These are phyloP conservation scores for Tenthredo distinguenda DNA, from an alignment of 2,888 invertebrate species.

Conservation along the genomic window DNA sequence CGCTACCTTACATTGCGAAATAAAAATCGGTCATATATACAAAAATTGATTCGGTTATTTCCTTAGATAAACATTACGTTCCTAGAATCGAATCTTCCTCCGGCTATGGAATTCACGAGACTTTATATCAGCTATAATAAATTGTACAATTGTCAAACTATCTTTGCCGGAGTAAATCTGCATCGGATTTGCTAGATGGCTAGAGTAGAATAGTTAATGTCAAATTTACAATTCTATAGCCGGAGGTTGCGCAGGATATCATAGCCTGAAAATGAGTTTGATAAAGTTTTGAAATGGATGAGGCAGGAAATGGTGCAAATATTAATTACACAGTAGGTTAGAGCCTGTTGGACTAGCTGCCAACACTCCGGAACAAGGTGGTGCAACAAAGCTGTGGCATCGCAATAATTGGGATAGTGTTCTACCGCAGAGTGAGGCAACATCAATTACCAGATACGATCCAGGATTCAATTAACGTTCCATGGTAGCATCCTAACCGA, in stretches of 20 bases:
- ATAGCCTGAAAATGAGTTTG: slow-evolving; percentile 1
- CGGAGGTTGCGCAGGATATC: neutral
- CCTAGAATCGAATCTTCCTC: neutral
- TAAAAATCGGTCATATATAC: neutral
- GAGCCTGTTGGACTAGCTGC: slow-evolving; percentile 16
- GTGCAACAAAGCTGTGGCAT: slow-evolving; percentile 37
- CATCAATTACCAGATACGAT: slow-evolving; percentile 44
- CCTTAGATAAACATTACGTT: neutral
- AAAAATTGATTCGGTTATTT: neutral
- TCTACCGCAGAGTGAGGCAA: slow-evolving; percentile 14
- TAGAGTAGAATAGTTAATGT: neutral
- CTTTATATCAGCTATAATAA: neutral
- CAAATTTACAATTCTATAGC: slow-evolving; percentile 8
- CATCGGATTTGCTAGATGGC: neutral
- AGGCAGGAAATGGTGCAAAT: slow-evolving; percentile 11
- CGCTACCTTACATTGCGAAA: no score
- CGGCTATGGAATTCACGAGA: neutral
- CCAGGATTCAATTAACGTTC: slow-evolving; percentile 45
- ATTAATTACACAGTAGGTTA: slow-evolving; percentile 31
- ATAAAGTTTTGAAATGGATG: slow-evolving; percentile 12
- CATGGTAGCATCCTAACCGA: slow-evolving; percentile 31
- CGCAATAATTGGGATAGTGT: slow-evolving; percentile 21
- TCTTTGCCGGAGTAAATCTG: neutral
- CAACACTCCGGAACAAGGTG: slow-evolving; percentile 25
- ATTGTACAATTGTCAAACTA: neutral